Evolutionary conservation across 2,113 vertebrate species (phyloP).

Genomic region (Ranitomeya variabilis): DNA sequence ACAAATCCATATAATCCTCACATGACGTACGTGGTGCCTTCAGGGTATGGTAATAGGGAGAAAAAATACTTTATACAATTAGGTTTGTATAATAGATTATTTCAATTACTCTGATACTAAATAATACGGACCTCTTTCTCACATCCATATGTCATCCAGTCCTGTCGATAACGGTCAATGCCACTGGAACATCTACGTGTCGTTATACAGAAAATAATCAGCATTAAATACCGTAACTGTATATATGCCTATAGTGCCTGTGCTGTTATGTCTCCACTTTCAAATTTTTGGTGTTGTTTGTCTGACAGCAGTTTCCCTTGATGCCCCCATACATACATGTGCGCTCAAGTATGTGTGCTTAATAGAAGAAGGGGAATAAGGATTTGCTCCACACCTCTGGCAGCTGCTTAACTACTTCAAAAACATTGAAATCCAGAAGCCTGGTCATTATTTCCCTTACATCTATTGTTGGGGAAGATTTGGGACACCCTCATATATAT

Average conservation of each 20-base stretch:
- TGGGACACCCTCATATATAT: too few relatives aligned
- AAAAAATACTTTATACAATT: not conserved
- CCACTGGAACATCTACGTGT: constrained; percentile 89
- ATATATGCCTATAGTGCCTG: too few relatives aligned
- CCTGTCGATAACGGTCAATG: constrained; percentile 87
- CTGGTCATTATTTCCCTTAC: too few relatives aligned
- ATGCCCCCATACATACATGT: too few relatives aligned
- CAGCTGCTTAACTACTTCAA: too few relatives aligned
- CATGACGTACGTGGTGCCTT: constrained; percentile 78
- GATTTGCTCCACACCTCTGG: too few relatives aligned
- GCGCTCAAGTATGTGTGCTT: too few relatives aligned
- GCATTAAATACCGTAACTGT: not conserved
- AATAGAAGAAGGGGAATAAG: too few relatives aligned
- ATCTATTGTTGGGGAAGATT: too few relatives aligned
- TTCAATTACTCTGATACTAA: not conserved
- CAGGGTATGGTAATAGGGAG: not conserved
- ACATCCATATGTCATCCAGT: constrained; percentile 90
- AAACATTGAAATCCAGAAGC: too few relatives aligned
- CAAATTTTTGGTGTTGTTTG: not conserved
- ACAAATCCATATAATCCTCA: constrained; percentile 78
- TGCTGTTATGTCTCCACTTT: too few relatives aligned
- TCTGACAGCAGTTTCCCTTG: not conserved
- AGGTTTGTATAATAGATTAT: not conserved
- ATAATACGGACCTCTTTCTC: constrained; percentile 79
- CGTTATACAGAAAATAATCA: not conserved